Evolutionary conservation across 2,888 invertebrate species (phyloP).

Genomic region (Bunonema sp.): DNA sequence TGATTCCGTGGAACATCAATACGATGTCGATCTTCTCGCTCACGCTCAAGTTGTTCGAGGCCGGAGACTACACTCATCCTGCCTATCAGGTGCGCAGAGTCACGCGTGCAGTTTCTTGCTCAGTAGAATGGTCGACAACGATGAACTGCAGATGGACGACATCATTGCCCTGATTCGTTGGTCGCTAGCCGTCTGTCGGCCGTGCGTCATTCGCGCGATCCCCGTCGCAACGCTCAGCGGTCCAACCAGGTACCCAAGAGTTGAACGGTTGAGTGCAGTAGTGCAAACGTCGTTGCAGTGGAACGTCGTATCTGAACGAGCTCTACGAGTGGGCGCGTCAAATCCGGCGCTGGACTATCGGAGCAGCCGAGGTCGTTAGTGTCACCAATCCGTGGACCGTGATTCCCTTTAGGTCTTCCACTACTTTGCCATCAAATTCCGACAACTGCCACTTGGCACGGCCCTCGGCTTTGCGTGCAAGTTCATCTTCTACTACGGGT

Average conservation of each 20-base stretch:
- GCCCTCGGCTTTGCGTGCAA: conserved; percentile 24
- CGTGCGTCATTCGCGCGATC: conserved; percentile 25
- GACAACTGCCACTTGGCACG: conserved; percentile 18
- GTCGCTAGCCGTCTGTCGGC: conserved; percentile 26
- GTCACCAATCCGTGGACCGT: not conserved
- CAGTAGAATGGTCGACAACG: not conserved
- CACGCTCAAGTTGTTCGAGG: conserved; percentile 23
- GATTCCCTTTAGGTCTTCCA: conserved; percentile 20
- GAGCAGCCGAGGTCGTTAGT: conserved; percentile 25
- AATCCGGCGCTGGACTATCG: conserved; percentile 33
- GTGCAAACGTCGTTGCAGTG: conserved; percentile 5
- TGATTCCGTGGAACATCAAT: conserved; percentile 36
- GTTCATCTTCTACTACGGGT: conserved; percentile 34
- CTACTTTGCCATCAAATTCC: conserved; percentile 34
- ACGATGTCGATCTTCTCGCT: conserved; percentile 35
- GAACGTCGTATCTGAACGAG: conserved; percentile 21
- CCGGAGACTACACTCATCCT: conserved; percentile 29
- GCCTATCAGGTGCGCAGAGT: conserved; percentile 15
- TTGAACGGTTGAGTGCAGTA: not conserved
- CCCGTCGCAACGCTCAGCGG: conserved; percentile 31
- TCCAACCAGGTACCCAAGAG: conserved; percentile 11
- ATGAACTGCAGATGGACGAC: conserved; percentile 23
- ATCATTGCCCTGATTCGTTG: conserved; percentile 32
- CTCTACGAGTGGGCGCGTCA: conserved; percentile 38
- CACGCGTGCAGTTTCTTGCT: not conserved